phyloP scores from a whole-genome alignment of 2,888 invertebrate species.

The Labia minor region DNA sequence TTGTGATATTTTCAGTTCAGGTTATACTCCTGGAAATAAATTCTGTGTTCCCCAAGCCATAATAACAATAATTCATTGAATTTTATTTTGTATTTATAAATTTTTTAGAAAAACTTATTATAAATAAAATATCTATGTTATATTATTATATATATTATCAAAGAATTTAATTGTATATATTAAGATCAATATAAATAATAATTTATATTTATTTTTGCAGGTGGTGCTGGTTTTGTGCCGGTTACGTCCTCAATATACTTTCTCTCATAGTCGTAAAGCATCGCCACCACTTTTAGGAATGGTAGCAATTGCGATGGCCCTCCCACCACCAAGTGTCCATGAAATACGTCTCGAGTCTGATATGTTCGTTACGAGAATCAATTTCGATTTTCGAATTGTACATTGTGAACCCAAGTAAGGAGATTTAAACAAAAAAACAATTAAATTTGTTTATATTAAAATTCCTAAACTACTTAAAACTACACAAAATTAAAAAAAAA shows the following conservation, averaged over 20 bases:
- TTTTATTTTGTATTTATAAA: too few relatives aligned
- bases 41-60: too few relatives aligned
- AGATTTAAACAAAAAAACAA: neutral
- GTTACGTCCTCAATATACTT: constrained; percentile 84
- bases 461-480: too few relatives aligned
- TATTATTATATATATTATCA: too few relatives aligned
- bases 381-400: constrained; percentile 90
- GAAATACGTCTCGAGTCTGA: constrained; percentile 90
- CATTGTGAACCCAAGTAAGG: constrained; percentile 91
- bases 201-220: too few relatives aligned
- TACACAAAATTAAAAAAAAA: neutral
- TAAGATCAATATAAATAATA: too few relatives aligned
- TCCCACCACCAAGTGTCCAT: constrained; percentile 94
- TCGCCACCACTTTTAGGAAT: constrained; percentile 81
- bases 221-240: constrained; percentile 87
- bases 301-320: constrained; percentile 89
- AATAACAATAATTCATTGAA: too few relatives aligned
- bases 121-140: too few relatives aligned
- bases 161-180: too few relatives aligned
- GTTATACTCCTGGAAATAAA: too few relatives aligned
- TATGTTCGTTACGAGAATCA: constrained; percentile 93
- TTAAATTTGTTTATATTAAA: neutral
- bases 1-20: too few relatives aligned
- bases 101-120: too few relatives aligned
- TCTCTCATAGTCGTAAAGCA: constrained; percentile 78